These are phyloP conservation scores for Miltochrista miniata DNA, from an alignment of 2,888 invertebrate genomes.

Conservation along the genomic window DNA sequence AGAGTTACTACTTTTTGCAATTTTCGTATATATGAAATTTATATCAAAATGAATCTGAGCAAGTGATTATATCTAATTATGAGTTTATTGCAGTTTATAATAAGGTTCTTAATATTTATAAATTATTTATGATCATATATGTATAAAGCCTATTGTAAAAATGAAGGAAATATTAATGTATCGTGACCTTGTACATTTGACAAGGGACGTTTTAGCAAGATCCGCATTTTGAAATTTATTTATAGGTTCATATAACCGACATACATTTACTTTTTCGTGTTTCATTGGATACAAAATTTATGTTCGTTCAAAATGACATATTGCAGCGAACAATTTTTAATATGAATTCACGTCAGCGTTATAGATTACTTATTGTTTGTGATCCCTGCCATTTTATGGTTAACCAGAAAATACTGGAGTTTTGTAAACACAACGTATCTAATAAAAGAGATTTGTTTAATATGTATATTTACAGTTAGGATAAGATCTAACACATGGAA, in stretches of 20 bases:
- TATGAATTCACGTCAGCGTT: constrained; percentile 31
- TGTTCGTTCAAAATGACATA: constrained; percentile 45
- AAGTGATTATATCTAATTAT: too few relatives aligned
- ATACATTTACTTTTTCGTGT: constrained; percentile 59
- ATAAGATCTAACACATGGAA: too few relatives aligned
- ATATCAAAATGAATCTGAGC: too few relatives aligned
- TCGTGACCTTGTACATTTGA: constrained; percentile 67
- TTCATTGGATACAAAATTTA: constrained; percentile 60
- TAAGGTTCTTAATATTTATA: constrained; percentile 28
- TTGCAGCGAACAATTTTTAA: constrained; percentile 43
- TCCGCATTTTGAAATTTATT: constrained; percentile 71
- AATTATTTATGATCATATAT: constrained; percentile 26
- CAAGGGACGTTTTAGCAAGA: constrained; percentile 70
- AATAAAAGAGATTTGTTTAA: too few relatives aligned
- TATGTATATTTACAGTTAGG: too few relatives aligned
- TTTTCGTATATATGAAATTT: too few relatives aligned
- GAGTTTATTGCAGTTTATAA: constrained; percentile 1
- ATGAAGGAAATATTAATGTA: constrained; percentile 69
- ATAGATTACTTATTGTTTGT: constrained; percentile 27
- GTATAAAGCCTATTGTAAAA: constrained; percentile 46
- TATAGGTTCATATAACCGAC: constrained; percentile 68
- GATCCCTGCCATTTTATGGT: constrained; percentile 21
- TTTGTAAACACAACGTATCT: constrained; percentile 15
- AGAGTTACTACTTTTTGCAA: too few relatives aligned
- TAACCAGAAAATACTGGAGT: too few relatives aligned